Evolutionary conservation across 2,797 vertebrate genomes (phyloP).

Genomic region (Tadarida brasiliensis): DNA sequence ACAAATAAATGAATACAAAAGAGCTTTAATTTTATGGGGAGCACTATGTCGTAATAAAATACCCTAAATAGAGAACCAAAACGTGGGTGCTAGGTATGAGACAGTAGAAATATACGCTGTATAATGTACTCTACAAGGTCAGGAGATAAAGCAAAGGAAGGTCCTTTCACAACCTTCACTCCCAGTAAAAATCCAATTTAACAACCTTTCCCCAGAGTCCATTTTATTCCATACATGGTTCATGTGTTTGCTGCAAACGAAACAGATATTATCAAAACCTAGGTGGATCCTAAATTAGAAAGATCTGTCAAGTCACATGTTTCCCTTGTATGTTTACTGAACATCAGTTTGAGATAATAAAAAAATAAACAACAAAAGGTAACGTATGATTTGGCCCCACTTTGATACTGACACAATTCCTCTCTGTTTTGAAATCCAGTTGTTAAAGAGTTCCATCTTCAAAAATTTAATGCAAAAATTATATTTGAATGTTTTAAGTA

Average conservation of each 20-base stretch:
- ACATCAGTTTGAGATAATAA: not conserved
- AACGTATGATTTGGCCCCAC: not conserved
- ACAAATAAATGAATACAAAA: not conserved
- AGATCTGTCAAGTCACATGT: not conserved
- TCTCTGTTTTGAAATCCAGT: slow-evolving; percentile 11
- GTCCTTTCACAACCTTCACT: not conserved
- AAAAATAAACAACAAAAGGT: slow-evolving; percentile 37
- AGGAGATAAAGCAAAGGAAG: not conserved
- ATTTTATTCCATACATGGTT: not conserved
- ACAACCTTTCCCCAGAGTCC: not conserved
- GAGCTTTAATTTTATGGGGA: slow-evolving; percentile 23
- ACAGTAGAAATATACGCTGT: not conserved
- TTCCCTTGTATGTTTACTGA: not conserved
- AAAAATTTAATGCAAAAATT: not conserved
- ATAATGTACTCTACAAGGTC: not conserved
- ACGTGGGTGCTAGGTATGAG: not conserved
- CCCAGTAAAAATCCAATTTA: not conserved
- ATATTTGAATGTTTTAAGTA: not conserved
- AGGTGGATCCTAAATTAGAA: slow-evolving; percentile 1
- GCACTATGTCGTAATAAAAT: not conserved
- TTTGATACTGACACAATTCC: not conserved
- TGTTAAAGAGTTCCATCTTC: not conserved
- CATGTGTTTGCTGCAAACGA: not conserved
- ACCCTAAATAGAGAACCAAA: not conserved
- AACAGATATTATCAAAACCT: not conserved